phyloP scores from a whole-genome alignment of 2,888 invertebrate species.

The Adineta ricciae region DNA sequence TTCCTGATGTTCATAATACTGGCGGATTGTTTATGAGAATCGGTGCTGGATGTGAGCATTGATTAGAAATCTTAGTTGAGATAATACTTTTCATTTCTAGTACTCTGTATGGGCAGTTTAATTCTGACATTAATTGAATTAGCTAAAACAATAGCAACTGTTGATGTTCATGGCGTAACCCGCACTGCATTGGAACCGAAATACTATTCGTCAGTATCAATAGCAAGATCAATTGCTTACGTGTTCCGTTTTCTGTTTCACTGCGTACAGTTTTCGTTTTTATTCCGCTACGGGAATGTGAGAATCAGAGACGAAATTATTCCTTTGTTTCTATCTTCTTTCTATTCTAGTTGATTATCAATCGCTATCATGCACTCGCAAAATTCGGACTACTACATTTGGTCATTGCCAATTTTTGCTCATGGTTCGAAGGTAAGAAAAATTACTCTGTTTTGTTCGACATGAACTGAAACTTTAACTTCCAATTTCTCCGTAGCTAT shows the following conservation, averaged over 20 bases:
- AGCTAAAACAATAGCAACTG: neutral
- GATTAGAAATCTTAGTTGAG: neutral
- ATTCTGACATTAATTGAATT: neutral
- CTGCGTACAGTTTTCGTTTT: slow-evolving; percentile 27
- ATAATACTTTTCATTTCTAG: neutral
- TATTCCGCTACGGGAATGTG: slow-evolving; percentile 28
- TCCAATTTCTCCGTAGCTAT: neutral
- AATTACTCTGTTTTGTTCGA: neutral
- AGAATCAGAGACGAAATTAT: neutral
- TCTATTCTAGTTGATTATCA: neutral
- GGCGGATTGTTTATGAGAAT: slow-evolving; percentile 7
- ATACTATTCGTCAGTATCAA: neutral
- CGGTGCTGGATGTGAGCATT: neutral
- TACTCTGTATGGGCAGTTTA: neutral
- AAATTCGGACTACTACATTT: slow-evolving; percentile 25
- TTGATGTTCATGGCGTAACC: neutral
- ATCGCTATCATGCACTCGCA: neutral
- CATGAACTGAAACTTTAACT: too few relatives aligned
- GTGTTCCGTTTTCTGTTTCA: slow-evolving; percentile 26
- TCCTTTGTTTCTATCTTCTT: neutral
- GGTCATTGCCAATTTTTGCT: slow-evolving; percentile 30
- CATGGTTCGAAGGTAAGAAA: slow-evolving; percentile 26
- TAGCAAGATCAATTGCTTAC: neutral
- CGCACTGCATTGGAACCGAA: neutral
- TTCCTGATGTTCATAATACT: neutral